phyloP scores from a whole-genome alignment of 2,797 vertebrate species.

The Ctenosaura bakeri region DNA sequence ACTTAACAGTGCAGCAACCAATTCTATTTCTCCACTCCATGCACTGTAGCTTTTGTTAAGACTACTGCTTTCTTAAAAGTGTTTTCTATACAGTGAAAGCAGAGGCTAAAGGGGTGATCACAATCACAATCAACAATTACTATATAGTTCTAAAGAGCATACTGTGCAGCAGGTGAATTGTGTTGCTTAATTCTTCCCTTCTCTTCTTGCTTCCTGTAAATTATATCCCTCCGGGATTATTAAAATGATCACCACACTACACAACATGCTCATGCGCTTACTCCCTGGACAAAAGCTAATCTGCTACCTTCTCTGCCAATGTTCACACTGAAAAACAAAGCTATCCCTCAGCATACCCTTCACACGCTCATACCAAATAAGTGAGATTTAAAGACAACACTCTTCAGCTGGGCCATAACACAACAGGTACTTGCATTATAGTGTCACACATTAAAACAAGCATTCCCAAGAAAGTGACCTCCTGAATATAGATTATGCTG shows the following conservation, averaged over 20 bases:
- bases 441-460: constrained; percentile 10
- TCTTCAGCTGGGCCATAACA: neutral
- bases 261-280: constrained; percentile 18
- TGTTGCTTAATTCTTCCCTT: neutral
- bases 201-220: constrained; percentile 52
- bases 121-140: neutral
- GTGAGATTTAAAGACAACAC: neutral
- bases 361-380: constrained; percentile 29
- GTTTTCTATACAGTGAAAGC: neutral
- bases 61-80: constrained; percentile 26
- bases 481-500: too few species aligned
- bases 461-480: constrained; percentile 24
- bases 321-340: constrained; percentile 34
- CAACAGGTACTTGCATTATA: neutral
- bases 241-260: constrained; percentile 41
- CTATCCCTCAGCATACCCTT: neutral
- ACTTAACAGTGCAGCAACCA: neutral
- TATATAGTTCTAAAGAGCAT: constrained; percentile 18
- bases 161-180: constrained; percentile 8
- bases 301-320: constrained; percentile 17
- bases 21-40: constrained; percentile 25
- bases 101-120: neutral
- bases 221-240: constrained; percentile 28
- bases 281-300: constrained; percentile 26
- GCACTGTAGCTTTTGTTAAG: constrained; percentile 45